Percentiles rank a stretch among this genome's conserved stretches.
These are phyloP conservation scores for Lathronympha strigana DNA, from an alignment of 2,888 invertebrate species.

Conservation along the genomic window DNA sequence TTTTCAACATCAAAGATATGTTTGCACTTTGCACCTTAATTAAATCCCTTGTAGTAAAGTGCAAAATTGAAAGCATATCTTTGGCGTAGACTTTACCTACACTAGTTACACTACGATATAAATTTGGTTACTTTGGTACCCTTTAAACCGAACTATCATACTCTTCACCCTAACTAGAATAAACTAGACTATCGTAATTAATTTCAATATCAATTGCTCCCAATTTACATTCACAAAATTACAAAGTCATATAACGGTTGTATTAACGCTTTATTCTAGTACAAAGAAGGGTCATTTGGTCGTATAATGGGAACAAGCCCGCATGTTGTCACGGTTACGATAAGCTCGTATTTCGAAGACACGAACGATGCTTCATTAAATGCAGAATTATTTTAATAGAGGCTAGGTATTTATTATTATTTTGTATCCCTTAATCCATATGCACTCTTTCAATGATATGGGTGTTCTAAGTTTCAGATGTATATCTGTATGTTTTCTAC, in stretches of 20 bases:
- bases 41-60: too few species aligned
- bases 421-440: too few species aligned
- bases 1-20: too few species aligned
- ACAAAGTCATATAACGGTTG: slow-evolving; percentile 13
- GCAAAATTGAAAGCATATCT: too few species aligned
- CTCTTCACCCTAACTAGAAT: not conserved
- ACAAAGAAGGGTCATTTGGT: slow-evolving; percentile 19
- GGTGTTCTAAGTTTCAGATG: too few species aligned
- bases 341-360: slow-evolving; percentile 47
- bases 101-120: too few species aligned
- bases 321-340: slow-evolving; percentile 67
- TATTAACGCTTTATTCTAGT: slow-evolving; percentile 17
- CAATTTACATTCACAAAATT: slow-evolving; percentile 8
- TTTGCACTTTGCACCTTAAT: too few species aligned
- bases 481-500: too few species aligned
- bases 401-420: not conserved
- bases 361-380: slow-evolving; percentile 17
- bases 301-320: slow-evolving; percentile 54
- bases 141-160: not conserved
- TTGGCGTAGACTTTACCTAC: too few species aligned
- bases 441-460: too few species aligned
- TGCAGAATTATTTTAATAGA: slow-evolving; percentile 14
- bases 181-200: not conserved
- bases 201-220: slow-evolving; percentile 5
- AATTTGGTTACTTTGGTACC: too few species aligned